Base-by-base conservation (phyloP, 1,140 invertebrate species). In the Thaumatotibia leucotreta region DNA sequence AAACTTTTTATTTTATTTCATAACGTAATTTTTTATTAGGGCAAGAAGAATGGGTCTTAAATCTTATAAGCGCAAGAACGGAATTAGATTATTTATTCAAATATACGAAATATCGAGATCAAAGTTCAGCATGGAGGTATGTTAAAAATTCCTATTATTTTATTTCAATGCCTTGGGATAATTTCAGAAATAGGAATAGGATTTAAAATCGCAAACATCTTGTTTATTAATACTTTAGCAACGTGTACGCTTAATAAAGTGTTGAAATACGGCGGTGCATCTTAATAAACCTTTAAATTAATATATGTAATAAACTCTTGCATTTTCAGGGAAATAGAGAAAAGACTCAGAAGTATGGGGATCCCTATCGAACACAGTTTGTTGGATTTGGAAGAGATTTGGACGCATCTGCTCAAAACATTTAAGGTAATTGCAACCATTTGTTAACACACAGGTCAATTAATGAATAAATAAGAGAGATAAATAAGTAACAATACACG, bases 301-400 rank as follows among this genome's bases (percentile, higher is more conserved):
- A n/a, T n/a, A n/a, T n/a, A n/a, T n/a, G n/a, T n/a, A n/a, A 22
- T 31, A 11, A 64, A 33, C 14, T n/a, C 9, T 39, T 29, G 3
- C n/a, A 3, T 64, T 73, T 76, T 45, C 72, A 91, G 88, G 64
- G 83, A 89, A 67, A 86, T 91, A 1, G 88, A 91, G 64, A 88
- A 84, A 65, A 70, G 72, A 35, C 52, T 91, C 20, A 69, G 88
- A 14, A 77, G 64, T 10, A 68, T 82, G 4, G 88, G 84, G 0
- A 66, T 91, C 20, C 88, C 88, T 4, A 17, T 88, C 31, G 82
- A 88, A 39, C 85, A 89, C 65, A 91, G 86, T 65, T 75, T 91
- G 35, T 69, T 89, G 33, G 86, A 89, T 22, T 62, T 91, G 31
- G 72, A 74, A 10, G 83, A 87, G 54, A 85, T 91, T 8, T 91